Conservation (phyloP, 1,140 invertebrate species). For the Idris sp. region DNA sequence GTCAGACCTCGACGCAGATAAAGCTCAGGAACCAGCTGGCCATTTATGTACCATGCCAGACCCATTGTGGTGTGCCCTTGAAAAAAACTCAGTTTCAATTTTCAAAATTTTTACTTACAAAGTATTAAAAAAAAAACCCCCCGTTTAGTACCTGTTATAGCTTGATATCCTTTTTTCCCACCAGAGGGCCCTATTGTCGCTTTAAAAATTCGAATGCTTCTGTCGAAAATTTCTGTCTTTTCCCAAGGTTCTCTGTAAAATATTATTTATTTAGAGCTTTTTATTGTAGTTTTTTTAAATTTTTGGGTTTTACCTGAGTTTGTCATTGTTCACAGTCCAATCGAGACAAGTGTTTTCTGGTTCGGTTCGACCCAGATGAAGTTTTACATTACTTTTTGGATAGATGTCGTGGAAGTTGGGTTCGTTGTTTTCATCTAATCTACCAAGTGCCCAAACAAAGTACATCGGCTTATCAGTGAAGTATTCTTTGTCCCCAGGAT, state of each 20-base stretch:
- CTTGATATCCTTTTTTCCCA: slow-evolving; percentile 86
- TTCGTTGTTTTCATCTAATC: slow-evolving; percentile 86
- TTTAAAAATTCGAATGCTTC: slow-evolving; percentile 86
- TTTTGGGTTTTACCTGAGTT: slow-evolving; percentile 67
- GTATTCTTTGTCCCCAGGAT: slow-evolving; percentile 88
- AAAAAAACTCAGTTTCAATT: no score
- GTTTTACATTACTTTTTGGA: slow-evolving; percentile 83
- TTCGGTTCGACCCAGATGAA: slow-evolving; percentile 84
- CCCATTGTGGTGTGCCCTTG: slow-evolving; percentile 77
- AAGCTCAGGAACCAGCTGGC: slow-evolving; percentile 90
- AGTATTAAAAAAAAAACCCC: not conserved
- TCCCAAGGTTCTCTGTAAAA: slow-evolving; percentile 83
- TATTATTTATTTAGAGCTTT: no score
- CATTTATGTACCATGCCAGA: slow-evolving; percentile 91
- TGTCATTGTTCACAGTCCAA: slow-evolving; percentile 80
- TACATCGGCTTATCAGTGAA: slow-evolving; percentile 82
- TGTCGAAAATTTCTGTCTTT: slow-evolving; percentile 86
- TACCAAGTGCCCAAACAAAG: slow-evolving; percentile 91
- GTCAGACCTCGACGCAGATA: slow-evolving; percentile 90
- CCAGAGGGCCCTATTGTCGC: slow-evolving; percentile 90
- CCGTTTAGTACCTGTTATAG: slow-evolving; percentile 83
- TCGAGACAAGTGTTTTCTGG: slow-evolving; percentile 84
- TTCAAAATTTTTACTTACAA: no score
- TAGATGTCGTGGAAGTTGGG: slow-evolving; percentile 91
- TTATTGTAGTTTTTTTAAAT: no score